Evolutionary conservation across 2,888 invertebrate genomes (phyloP), one percentile per base, ranked within the genome.

Genomic region (Yponomeuta plumbellus): DNA sequence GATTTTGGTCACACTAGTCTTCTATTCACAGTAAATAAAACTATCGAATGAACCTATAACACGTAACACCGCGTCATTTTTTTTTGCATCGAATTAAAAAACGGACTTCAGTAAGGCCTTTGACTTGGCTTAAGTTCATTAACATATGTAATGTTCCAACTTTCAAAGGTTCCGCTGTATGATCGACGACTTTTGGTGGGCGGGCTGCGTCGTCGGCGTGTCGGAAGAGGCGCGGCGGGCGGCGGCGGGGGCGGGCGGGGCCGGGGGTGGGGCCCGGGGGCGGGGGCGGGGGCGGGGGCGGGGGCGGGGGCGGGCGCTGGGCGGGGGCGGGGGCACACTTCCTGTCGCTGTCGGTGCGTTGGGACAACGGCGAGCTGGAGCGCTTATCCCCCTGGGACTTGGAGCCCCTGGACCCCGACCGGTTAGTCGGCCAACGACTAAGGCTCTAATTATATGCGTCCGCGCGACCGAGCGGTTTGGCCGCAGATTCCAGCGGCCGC

Each of bases 151-250:
- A n/a, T n/a, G n/a, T n/a, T n/a, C n/a, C n/a, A n/a, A n/a, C n/a
- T n/a, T n/a, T n/a, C n/a, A n/a, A 79, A 92, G 95, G 69, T 97
- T 97, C 85, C 94, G 97, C 21, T 98, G 98, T 77, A 96, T 98
- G 94, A 98, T 98, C 72, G 98, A 98, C 80, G 98, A 98, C 80
- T 95, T 95, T 64, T 99, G 99, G 99, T 99, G 98, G 98, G 95
- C 96, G 80, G 99, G 99, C 52, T 99, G 99, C 99, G 99, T 98
- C 98, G 95, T 96, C 80, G 99, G 99, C 52, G 75, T 78, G 26
- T 81, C 89, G 69, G 71, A 84, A 67, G 87, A 85, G 78, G 61
- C 71, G 52, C 68, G 64, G 64, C 66, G 69, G 64, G 70, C 71
- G 69, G 71, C 66, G 3, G 64, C 70, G 6, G 71, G 71, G 67